Percentiles rank a stretch among this genome's conserved stretches.
phyloP scores from a whole-genome alignment of 1,140 invertebrate genomes.

The Probaryconus sp. region DNA sequence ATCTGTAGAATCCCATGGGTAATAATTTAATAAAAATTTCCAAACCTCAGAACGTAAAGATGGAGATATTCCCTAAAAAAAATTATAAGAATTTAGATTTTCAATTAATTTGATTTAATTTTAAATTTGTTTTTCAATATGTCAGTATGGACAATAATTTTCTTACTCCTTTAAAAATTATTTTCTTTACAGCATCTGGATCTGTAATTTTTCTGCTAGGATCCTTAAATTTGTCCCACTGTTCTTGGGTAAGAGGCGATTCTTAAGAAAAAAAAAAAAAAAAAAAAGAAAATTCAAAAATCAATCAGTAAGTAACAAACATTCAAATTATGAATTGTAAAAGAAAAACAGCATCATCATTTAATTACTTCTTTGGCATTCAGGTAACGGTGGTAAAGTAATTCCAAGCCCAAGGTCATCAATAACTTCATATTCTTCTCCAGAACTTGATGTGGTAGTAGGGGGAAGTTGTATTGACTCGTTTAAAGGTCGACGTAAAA shows the following conservation, averaged over 20 bases:
- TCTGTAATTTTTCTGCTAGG: conserved; percentile 86
- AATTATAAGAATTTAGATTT: conserved; percentile 13
- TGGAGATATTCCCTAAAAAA: conserved; percentile 82
- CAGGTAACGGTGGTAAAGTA: conserved; percentile 79
- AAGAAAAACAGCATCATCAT: conserved; percentile 5
- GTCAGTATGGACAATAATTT: neutral
- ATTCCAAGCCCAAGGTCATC: conserved; percentile 77
- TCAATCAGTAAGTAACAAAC: no score
- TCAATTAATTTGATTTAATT: no score
- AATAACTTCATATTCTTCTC: conserved; percentile 85
- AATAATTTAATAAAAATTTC: conserved; percentile 96
- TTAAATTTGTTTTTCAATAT: neutral
- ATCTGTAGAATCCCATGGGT: conserved; percentile 89
- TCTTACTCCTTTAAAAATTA: conserved; percentile 94
- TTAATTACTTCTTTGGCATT: conserved; percentile 70
- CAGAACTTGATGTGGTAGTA: conserved; percentile 72
- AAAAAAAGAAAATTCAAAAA: no score
- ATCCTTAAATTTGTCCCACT: conserved; percentile 89
- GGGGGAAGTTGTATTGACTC: conserved; percentile 66
- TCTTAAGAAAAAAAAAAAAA: conserved; percentile 67
- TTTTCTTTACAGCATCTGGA: conserved; percentile 83
- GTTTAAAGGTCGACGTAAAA: conserved; percentile 79
- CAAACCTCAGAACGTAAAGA: conserved; percentile 91
- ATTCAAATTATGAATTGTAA: no score
- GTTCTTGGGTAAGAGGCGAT: conserved; percentile 84